These are phyloP conservation scores for Calameuta pallipes DNA, from an alignment of 2,888 invertebrate species.

Conservation along the genomic window DNA sequence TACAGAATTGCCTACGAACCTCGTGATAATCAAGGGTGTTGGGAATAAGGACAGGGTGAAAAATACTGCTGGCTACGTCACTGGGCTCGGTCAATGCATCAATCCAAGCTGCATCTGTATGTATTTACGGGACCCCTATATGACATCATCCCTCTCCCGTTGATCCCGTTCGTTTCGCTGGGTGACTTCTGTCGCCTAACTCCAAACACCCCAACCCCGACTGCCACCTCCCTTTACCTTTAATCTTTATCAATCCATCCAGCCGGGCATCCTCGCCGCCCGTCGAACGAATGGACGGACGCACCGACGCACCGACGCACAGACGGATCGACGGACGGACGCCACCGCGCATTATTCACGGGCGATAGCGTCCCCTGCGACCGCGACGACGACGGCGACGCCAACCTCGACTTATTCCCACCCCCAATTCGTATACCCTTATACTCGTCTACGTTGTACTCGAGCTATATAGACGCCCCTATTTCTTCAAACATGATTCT, in stretches of 20 bases:
- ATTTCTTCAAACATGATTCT: no score
- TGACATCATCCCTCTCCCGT: constrained; percentile 59
- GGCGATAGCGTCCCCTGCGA: constrained; percentile 50
- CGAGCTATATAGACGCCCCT: no score
- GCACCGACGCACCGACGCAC: constrained; percentile 25
- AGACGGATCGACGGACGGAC: constrained; percentile 42
- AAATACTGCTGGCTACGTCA: constrained; percentile 36
- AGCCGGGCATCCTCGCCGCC: constrained; percentile 35
- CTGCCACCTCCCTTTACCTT: constrained; percentile 56
- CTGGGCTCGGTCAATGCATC: constrained; percentile 48
- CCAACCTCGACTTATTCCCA: no score
- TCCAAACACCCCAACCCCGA: constrained; percentile 44
- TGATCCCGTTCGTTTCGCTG: constrained; percentile 60
- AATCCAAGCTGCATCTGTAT: constrained; percentile 50
- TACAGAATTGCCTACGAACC: no score
- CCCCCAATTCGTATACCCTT: no score
- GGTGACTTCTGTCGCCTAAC: constrained; percentile 65
- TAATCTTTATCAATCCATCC: constrained; percentile 65
- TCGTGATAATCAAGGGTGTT: no score
- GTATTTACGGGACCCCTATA: constrained; percentile 58
- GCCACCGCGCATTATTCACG: constrained; percentile 61
- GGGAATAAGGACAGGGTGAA: no score
- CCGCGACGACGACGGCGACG: not conserved
- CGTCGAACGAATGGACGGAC: constrained; percentile 44
- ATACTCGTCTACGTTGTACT: no score